Conservation (phyloP, 2,888 invertebrate species). For the Apodemia arnacis region DNA sequence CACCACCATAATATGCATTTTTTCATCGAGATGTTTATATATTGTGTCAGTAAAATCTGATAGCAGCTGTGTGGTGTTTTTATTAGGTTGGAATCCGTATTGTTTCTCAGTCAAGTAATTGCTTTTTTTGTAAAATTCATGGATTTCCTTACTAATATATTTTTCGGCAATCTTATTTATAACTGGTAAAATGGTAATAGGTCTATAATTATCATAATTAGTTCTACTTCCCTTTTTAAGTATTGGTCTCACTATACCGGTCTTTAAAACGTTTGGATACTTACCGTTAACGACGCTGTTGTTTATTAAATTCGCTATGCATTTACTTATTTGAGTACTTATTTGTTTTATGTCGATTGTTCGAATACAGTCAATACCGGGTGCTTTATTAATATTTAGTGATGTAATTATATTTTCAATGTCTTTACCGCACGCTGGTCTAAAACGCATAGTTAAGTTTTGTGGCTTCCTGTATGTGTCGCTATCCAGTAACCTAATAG, state of each 20-base stretch:
- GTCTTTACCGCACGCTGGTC: background rate
- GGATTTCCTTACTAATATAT: conserved; percentile 39
- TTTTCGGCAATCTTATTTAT: conserved; percentile 61
- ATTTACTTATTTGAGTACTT: background rate
- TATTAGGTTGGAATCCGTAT: conserved; percentile 36
- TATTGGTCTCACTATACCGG: conserved; percentile 60
- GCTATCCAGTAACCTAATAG: background rate
- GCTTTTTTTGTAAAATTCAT: conserved; percentile 34
- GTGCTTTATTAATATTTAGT: background rate
- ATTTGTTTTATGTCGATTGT: conserved; percentile 45
- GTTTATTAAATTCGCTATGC: conserved; percentile 47
- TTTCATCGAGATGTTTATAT: conserved; percentile 42
- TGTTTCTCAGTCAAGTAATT: conserved; percentile 40
- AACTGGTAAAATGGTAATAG: conserved; percentile 60
- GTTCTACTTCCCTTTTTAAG: conserved; percentile 46
- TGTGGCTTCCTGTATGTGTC: background rate
- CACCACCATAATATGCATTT: conserved; percentile 58
- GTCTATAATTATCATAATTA: conserved; percentile 53
- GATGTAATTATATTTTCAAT: background rate
- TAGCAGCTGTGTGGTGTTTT: conserved; percentile 72
- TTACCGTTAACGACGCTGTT: conserved; percentile 19
- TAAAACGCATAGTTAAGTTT: background rate
- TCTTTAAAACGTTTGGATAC: conserved; percentile 57
- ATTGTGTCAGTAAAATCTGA: conserved; percentile 42
- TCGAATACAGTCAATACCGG: conserved; percentile 43